Base-by-base conservation (phyloP, 2,888 invertebrate genomes). In the Petrophora chlorosata region DNA sequence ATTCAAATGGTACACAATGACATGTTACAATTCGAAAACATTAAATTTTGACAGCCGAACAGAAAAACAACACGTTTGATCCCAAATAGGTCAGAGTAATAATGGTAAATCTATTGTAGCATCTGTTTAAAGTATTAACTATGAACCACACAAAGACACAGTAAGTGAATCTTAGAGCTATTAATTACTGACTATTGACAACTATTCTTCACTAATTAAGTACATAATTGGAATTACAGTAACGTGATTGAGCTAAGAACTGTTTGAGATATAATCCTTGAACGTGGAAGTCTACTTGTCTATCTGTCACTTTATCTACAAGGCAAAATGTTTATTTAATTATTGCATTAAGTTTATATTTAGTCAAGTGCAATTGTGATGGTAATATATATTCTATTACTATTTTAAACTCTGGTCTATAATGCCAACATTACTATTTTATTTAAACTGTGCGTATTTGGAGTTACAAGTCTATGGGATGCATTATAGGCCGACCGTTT, bases 201-300 rank as follows among this genome's bases (percentile, higher is more conserved):
- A 69, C 79, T 83, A 80, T 76, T 73, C 54, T 68, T 73, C 46
- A 63, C 74, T 80, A 80, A 70, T 84, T 86, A 88, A 86, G 85
- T 86, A 87, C 86, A 79, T 67, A 17, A 65, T 67, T 73, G 73
- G 70, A 72, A 73, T 72, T 68, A 56, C 29, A 42, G 17, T 54
- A 46, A 67, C 54, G 54, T 64, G 65, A 67, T 65, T 65, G 59
- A 62, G 58, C 56, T 67, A 68, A 60, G 57, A 67, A 61, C 59
- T 49, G 56, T 59, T 72, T 66, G 63, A 70, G 56, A 64, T 63
- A 62, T 56, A 65, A 62, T 61, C 36, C 51, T 61, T 55, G 54
- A 52, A 53, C 49, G 56, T 47, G 48, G 54, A 49, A 57, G 54
- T 61, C 53, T 50, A 48, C 53, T 47, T 53, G n/a, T n/a, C n/a